Evolutionary conservation across 2,888 invertebrate species (phyloP).

Genomic region (Ischnus inquisitorius): DNA sequence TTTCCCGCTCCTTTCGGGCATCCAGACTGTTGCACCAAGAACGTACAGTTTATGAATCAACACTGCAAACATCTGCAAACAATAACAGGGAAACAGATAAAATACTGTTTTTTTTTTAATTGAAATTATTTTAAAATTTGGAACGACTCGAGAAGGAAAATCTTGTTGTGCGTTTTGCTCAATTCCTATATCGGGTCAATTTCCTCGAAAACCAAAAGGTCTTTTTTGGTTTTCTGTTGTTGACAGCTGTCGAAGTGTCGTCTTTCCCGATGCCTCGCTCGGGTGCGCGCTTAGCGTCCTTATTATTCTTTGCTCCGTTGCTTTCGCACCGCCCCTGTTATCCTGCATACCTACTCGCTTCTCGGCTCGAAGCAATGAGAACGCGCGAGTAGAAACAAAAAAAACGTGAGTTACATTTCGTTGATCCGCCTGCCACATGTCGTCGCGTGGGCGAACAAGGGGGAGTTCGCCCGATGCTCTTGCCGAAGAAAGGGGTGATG

Average conservation of each 20-base stretch:
- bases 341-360: background rate
- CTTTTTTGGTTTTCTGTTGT: slow-evolving; percentile 12
- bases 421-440: slow-evolving; percentile 77
- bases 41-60: too few species aligned
- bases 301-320: slow-evolving; percentile 59
- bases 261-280: slow-evolving; percentile 67
- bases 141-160: background rate
- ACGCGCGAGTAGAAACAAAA: slow-evolving; percentile 27
- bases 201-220: background rate
- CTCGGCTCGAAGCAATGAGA: slow-evolving; percentile 31
- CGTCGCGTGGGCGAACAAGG: slow-evolving; percentile 60
- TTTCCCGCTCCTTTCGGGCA: too few species aligned
- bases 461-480: slow-evolving; percentile 6
- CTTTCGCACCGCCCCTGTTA: slow-evolving; percentile 30
- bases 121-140: background rate
- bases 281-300: slow-evolving; percentile 58
- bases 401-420: slow-evolving; percentile 45
- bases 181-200: background rate
- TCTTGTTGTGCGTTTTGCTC: background rate
- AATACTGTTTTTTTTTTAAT: background rate
- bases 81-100: too few species aligned
- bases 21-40: too few species aligned
- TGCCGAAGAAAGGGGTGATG: slow-evolving; percentile 44
- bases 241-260: slow-evolving; percentile 73
- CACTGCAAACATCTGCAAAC: too few species aligned